Evolutionary conservation across 30 jellyfish, hydroid and myxozoan species (phyloP).

Genomic region (Turritopsis dohrnii): DNA sequence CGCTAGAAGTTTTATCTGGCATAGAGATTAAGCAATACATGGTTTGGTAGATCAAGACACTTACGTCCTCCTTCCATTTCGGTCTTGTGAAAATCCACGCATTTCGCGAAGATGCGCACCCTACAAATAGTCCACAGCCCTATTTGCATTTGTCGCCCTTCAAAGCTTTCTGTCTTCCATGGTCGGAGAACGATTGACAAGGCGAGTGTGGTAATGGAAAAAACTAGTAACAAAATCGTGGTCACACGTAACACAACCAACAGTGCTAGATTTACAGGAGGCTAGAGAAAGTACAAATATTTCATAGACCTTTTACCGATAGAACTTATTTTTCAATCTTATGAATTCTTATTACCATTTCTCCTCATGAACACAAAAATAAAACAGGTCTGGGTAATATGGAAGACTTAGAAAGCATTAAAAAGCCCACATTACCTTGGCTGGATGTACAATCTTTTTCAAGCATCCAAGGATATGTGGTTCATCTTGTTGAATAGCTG

Average conservation of each 20-base stretch:
- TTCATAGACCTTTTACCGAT: not conserved
- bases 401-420: too few species aligned
- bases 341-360: not conserved
- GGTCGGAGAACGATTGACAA: not conserved
- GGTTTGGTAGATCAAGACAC: not conserved
- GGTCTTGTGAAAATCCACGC: not conserved
- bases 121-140: constrained; percentile 10
- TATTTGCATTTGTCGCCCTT: not conserved
- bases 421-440: not conserved
- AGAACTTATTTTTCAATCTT: not conserved
- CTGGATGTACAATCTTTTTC: not conserved
- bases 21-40: not conserved
- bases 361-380: not conserved
- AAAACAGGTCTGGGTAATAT: not conserved
- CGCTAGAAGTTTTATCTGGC: too few species aligned
- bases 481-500: not conserved
- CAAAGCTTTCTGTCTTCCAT: constrained; percentile 7
- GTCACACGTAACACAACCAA: not conserved
- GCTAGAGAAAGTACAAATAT: not conserved
- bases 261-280: not conserved
- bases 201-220: constrained; percentile 1
- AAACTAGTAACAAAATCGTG: not conserved
- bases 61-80: constrained; percentile 7
- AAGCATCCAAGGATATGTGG: not conserved
- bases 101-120: not conserved